A percentile compares a stretch with the other conserved stretches of the same genome.
These are phyloP conservation scores for Clinocottus analis DNA, from an alignment of 2,113 vertebrate species.

Conservation along the genomic window DNA sequence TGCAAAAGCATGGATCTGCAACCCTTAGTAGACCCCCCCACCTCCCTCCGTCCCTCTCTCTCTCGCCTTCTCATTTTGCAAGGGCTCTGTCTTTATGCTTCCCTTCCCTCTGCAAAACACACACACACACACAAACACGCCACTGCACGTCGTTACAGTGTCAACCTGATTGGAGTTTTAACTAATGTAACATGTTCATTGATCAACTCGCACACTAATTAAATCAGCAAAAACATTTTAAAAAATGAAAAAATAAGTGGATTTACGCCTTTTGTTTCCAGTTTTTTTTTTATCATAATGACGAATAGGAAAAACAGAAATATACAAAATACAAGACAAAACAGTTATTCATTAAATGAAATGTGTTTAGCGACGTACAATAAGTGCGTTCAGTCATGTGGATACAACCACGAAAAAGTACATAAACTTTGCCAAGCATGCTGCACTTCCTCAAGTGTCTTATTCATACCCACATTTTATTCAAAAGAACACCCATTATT, in stretches of 20 bases:
- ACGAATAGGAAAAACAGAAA: background rate
- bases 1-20: constrained; percentile 22
- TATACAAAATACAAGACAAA: background rate
- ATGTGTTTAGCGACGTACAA: background rate
- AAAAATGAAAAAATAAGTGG: background rate
- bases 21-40: background rate
- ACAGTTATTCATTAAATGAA: background rate
- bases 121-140: background rate
- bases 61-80: constrained; percentile 37
- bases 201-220: background rate
- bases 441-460: background rate
- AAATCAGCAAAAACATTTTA: background rate
- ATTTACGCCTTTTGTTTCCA: background rate
- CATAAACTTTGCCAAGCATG: background rate
- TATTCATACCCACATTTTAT: background rate
- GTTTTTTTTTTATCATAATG: background rate
- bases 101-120: constrained; percentile 36
- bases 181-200: background rate
- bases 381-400: background rate
- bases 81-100: constrained; percentile 15
- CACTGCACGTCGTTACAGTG: background rate
- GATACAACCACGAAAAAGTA: background rate
- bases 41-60: background rate
- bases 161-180: background rate
- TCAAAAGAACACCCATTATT: background rate